Base-by-base conservation (phyloP, 92 coral and sea anemone genomes). In the Micromussa lordhowensis region DNA sequence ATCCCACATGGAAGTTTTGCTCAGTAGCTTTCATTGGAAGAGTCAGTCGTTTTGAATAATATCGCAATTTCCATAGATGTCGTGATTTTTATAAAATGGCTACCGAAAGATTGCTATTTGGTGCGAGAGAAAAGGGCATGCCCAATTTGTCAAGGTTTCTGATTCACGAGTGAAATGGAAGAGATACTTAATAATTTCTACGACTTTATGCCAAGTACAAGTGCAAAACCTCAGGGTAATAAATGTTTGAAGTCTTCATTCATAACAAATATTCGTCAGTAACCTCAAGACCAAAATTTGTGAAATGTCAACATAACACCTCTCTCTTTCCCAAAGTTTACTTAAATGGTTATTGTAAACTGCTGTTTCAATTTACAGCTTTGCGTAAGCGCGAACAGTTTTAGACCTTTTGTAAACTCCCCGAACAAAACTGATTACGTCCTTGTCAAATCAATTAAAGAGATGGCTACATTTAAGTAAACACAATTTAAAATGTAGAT, bases 401-500 rank as follows among this genome's bases (percentile, higher is more conserved):
- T 16, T 30, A 28, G 64, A 5, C n/a, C 40, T 68, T 81, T 38
- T 48, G 86, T 68, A 68, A 68, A 68, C 76, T 32, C 4, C 2
- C 16, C 3, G n/a, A 82, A 68, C 63, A 82, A 68, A 82, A 29
- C 0, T 28, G 61, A n/a, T 49, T 40, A 68, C 74, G 30, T 35
- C 30, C 59, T 51, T 68, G 78, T 55, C 79, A 83, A 71, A 71
- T 73, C 40, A 53, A 71, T 80, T 48, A 54, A 35, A 71, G 70
- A 54, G 53, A 32, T 9, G 12, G 69, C 61, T 29, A 55, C 55
- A 68, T 69, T 53, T 32, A 29, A 5, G 31, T 34, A 83, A 83
- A 83, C 80, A 83, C 19, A 64, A 49, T 51, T 83, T 49, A 48
- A 83, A 83, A 71, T 83, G 66, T 54, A 30, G n/a, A 1, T 49